Percentiles rank a stretch among this genome's conserved stretches.
These are phyloP conservation scores for Cepaea nemoralis DNA, from an alignment of 1,140 invertebrate species.

Conservation along the genomic window DNA sequence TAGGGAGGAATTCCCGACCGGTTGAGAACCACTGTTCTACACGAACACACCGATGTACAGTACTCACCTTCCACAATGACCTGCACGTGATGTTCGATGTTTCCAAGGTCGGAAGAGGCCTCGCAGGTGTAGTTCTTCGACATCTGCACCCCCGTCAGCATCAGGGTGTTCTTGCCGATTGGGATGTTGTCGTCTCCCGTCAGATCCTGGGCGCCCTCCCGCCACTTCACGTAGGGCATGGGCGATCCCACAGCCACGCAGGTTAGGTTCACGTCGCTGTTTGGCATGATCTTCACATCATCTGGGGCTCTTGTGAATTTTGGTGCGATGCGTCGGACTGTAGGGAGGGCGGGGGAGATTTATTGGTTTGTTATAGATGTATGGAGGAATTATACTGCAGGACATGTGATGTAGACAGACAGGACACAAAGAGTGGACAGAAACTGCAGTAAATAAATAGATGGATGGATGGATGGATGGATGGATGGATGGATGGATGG, in stretches of 20 bases:
- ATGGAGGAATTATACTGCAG: too few species aligned
- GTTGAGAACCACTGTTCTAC: too few species aligned
- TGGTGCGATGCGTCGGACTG: conserved; percentile 92
- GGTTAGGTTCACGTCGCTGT: conserved; percentile 89
- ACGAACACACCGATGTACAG: too few species aligned
- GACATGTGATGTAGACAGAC: too few species aligned
- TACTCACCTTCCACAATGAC: conserved; percentile 95
- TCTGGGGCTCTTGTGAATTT: conserved; percentile 93
- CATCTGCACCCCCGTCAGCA: conserved; percentile 87
- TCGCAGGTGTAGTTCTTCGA: conserved; percentile 97
- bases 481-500: too few species aligned
- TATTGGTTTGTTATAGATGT: too few species aligned
- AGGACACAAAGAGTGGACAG: too few species aligned
- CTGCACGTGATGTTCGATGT: conserved; percentile 86
- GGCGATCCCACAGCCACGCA: conserved; percentile 97
- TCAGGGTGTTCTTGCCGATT: conserved; percentile 83
- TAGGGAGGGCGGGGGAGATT: too few species aligned
- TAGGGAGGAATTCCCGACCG: too few species aligned
- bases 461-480: too few species aligned
- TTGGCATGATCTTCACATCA: conserved; percentile 89
- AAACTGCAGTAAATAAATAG: too few species aligned
- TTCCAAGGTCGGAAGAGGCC: conserved; percentile 92
- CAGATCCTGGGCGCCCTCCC: conserved; percentile 86
- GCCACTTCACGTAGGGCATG: conserved; percentile 97
- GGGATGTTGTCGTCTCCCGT: conserved; percentile 76